phyloP scores from a whole-genome alignment of 1,140 invertebrate genomes.

The Diachasmimorpha longicaudata region DNA sequence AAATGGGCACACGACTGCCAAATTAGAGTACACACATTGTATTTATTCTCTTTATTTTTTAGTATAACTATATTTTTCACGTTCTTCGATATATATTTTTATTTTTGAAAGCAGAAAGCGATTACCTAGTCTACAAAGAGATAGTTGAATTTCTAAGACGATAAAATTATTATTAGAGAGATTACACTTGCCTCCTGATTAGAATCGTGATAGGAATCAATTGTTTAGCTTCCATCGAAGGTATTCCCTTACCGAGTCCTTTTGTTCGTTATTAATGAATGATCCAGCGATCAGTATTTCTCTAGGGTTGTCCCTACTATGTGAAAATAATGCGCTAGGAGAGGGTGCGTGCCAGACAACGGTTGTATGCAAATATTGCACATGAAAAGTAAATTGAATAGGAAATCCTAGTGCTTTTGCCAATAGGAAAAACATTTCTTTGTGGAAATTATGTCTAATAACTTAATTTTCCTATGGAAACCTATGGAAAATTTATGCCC shows the following conservation, averaged over 20 bases:
- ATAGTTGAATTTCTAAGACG: background rate
- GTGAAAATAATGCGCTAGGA: background rate
- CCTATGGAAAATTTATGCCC: background rate
- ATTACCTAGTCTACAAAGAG: background rate
- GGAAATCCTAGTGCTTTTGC: too few species aligned
- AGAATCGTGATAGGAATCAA: background rate
- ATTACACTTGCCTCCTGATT: background rate
- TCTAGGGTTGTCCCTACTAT: background rate
- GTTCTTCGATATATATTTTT: background rate
- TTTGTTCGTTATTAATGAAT: background rate
- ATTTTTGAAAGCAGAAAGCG: background rate
- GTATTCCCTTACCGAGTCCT: background rate
- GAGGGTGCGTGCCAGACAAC: background rate
- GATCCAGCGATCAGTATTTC: background rate
- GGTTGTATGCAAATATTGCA: background rate
- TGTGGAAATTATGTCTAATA: too few species aligned
- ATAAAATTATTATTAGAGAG: slow-evolving; percentile 9
- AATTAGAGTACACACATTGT: background rate
- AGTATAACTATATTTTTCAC: background rate
- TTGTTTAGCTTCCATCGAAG: background rate
- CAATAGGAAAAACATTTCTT: too few species aligned
- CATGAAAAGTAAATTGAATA: too few species aligned
- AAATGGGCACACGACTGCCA: slow-evolving; percentile 17
- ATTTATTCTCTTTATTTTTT: slow-evolving; percentile 10
- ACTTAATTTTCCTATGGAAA: too few species aligned